Conservation (phyloP, 2,113 vertebrate species). For the Tamias sibiricus region DNA sequence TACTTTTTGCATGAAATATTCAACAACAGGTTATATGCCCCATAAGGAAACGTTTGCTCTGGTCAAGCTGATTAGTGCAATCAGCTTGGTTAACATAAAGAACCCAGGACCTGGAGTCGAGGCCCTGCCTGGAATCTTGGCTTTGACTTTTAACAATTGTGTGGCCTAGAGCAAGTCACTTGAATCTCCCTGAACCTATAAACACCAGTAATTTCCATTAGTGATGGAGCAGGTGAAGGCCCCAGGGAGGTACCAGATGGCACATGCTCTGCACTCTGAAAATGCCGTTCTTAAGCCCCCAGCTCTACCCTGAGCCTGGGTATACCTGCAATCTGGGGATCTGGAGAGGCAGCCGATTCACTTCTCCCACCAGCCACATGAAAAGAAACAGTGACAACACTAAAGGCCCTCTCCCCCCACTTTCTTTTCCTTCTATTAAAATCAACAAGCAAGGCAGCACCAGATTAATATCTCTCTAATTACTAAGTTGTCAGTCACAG, state of each 20-base stretch:
- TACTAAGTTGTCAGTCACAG: slow-evolving; percentile 57
- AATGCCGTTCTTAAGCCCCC: neutral
- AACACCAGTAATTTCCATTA: neutral
- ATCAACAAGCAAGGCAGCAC: slow-evolving; percentile 39
- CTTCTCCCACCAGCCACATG: neutral
- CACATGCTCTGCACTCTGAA: neutral
- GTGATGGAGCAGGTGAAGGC: neutral
- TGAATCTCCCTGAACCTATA: neutral
- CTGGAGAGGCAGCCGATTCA: neutral
- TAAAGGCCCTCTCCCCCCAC: neutral
- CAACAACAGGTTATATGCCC: accelerated
- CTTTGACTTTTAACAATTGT: neutral
- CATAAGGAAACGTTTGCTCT: neutral
- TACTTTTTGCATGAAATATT: neutral
- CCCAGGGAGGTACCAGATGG: neutral
- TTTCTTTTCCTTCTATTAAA: slow-evolving; percentile 50
- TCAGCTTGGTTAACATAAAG: neutral
- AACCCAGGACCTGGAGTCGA: neutral
- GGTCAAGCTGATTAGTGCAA: neutral
- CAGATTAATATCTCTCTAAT: slow-evolving; percentile 65
- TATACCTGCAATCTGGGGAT: neutral
- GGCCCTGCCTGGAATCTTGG: neutral
- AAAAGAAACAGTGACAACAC: slow-evolving; percentile 11
- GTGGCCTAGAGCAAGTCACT: neutral
- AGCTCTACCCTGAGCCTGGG: neutral